Evolutionary conservation across 2,113 vertebrate species (phyloP), one percentile per base, ranked within the genome.

Genomic region (Hylia prasina): DNA sequence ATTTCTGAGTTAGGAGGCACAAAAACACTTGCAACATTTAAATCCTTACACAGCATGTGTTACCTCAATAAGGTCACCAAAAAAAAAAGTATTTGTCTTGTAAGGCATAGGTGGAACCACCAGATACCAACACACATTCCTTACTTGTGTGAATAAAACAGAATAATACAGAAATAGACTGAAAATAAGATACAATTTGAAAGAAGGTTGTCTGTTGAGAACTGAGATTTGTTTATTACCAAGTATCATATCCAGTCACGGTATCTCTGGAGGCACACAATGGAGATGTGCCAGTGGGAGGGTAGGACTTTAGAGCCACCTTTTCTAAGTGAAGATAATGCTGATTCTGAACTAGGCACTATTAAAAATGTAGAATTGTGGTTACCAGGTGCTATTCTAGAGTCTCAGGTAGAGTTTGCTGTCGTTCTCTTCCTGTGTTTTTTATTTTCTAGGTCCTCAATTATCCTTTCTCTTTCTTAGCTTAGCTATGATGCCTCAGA

Each of bases 121-220:
- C 9, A 31, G 71, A 51, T 42, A 71, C 47, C 6, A 20, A 54
- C 15, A 48, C 24, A 51, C 4, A 53, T 11, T 51, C 5, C 8
- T 85, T 42, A 44, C 53, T 92, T 58, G 6, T 65, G 48, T 15
- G 18, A 89, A 47, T 89, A 53, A 64, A 93, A 54, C 8, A 76
- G 27, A 66, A 56, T 48, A 63, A 60, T 33, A 39, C 17, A 89
- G 22, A 89, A 92, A 75, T 9, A 80, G 24, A 44, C 5, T 76
- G 22, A 91, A 93, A 89, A 76, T 37, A 51, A 78, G 37, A 63
- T n/a, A 58, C 4, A 51, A 31, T 73, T 91, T 85, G 73, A 94
- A 83, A 80, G 27, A 61, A 33, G 14, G 7, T 40, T 60, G 1
- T 69, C 63, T 68, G 1, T 37, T 61, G 19, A 23, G 31, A 77